A percentile compares a stretch with the other conserved stretches of the same genome.
Evolutionary conservation across 2,113 vertebrate species (phyloP).

Genomic region (Myotis davidii): DNA sequence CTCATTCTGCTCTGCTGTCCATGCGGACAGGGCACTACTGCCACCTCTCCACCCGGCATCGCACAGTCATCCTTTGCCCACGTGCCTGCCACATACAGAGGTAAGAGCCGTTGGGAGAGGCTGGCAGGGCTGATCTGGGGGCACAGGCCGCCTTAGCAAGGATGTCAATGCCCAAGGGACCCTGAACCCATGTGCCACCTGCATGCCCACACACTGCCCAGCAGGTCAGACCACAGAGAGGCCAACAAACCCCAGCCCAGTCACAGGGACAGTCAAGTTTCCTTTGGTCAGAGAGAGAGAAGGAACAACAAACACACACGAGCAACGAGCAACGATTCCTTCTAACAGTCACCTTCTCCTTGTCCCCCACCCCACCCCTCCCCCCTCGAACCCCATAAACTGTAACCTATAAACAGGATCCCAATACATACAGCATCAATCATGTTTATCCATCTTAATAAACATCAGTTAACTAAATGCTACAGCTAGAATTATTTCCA

Average conservation of each 20-base stretch:
- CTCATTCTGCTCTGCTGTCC: background rate
- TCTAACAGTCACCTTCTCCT: conserved; percentile 82
- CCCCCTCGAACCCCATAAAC: conserved; percentile 83
- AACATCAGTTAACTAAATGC: conserved; percentile 92
- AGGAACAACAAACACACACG: conserved; percentile 70
- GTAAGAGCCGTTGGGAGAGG: conserved; percentile 62
- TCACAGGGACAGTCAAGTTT: conserved; percentile 89
- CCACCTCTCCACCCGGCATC: background rate
- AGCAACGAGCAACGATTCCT: conserved; percentile 82
- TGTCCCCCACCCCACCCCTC: conserved; percentile 71
- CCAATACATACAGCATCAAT: conserved; percentile 85
- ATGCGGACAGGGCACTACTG: background rate
- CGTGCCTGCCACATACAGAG: conserved; percentile 64
- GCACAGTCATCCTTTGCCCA: background rate
- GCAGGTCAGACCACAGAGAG: conserved; percentile 83
- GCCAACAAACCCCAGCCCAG: conserved; percentile 82
- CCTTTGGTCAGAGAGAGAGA: conserved; percentile 95
- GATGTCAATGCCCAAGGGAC: conserved; percentile 65
- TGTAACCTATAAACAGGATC: conserved; percentile 87
- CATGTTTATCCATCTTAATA: conserved; percentile 84
- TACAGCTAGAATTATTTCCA: conserved; percentile 89
- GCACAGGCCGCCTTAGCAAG: conserved; percentile 29
- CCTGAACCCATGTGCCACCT: conserved; percentile 78
- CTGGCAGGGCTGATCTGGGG: conserved; percentile 9
- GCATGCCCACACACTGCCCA: conserved; percentile 71